These are phyloP conservation scores for Nezara viridula DNA, from an alignment of 2,888 invertebrate genomes.

Conservation along the genomic window DNA sequence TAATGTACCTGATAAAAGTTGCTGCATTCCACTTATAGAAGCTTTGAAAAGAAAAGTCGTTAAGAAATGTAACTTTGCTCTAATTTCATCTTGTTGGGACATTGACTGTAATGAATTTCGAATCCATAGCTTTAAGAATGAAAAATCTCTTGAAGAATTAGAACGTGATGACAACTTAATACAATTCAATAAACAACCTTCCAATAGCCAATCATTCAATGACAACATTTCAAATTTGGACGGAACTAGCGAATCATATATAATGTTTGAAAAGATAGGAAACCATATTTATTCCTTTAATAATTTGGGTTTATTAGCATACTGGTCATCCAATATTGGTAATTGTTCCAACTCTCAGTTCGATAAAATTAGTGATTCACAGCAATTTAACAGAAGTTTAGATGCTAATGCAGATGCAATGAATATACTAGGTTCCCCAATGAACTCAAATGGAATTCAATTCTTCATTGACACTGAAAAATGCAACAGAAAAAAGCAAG, in stretches of 20 bases:
- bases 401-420: background rate
- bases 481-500: background rate
- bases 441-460: background rate
- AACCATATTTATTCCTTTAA: background rate
- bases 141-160: background rate
- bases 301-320: background rate
- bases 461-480: conserved; percentile 26
- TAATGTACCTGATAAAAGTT: background rate
- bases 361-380: background rate
- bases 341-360: background rate
- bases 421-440: background rate
- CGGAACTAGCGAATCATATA: background rate
- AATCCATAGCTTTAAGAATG: background rate
- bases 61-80: background rate
- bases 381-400: background rate
- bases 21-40: background rate
- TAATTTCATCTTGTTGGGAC: background rate
- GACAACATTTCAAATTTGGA: background rate
- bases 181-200: background rate
- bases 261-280: background rate
- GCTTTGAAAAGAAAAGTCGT: background rate
- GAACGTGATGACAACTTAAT: background rate
- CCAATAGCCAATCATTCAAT: background rate
- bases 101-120: background rate
- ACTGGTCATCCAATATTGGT: background rate